Conservation (phyloP, 1,140 invertebrate genomes). For the Mylabris phalerata region DNA sequence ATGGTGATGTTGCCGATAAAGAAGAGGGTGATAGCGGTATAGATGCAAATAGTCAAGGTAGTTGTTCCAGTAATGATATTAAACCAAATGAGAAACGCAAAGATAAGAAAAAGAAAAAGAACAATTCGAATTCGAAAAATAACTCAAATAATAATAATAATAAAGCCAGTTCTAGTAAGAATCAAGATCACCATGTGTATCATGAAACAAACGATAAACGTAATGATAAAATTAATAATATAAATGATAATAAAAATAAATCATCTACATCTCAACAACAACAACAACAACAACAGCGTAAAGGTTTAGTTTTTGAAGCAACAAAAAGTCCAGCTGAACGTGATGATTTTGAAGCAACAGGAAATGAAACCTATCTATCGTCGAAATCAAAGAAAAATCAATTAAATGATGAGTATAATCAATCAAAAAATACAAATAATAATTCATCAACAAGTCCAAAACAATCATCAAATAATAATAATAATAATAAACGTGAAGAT, state of each 20-base stretch:
- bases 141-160: conserved; percentile 19
- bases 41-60: conserved; percentile 77
- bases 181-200: background rate
- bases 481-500: conserved; percentile 66
- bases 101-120: conserved; percentile 76
- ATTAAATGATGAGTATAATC: conserved; percentile 10
- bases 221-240: conserved; percentile 16
- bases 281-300: conserved; percentile 37
- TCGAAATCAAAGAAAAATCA: conserved; percentile 48
- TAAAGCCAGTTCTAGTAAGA: conserved; percentile 28
- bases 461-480: conserved; percentile 41
- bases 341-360: conserved; percentile 62
- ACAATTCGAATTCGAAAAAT: conserved; percentile 21
- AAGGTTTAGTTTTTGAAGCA: conserved; percentile 51
- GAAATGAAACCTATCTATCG: conserved; percentile 51
- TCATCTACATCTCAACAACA: background rate
- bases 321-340: conserved; percentile 57
- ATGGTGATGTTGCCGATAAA: conserved; percentile 44
- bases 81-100: conserved; percentile 58
- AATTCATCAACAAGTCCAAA: conserved; percentile 56
- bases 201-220: conserved; percentile 18
- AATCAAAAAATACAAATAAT: conserved; percentile 1
- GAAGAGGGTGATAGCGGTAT: conserved; percentile 83
- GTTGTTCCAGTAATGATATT: conserved; percentile 71
- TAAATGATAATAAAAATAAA: conserved; percentile 13